These are phyloP conservation scores for Colistium nudipinnis DNA, from an alignment of 2,113 vertebrate species.

Conservation along the genomic window DNA sequence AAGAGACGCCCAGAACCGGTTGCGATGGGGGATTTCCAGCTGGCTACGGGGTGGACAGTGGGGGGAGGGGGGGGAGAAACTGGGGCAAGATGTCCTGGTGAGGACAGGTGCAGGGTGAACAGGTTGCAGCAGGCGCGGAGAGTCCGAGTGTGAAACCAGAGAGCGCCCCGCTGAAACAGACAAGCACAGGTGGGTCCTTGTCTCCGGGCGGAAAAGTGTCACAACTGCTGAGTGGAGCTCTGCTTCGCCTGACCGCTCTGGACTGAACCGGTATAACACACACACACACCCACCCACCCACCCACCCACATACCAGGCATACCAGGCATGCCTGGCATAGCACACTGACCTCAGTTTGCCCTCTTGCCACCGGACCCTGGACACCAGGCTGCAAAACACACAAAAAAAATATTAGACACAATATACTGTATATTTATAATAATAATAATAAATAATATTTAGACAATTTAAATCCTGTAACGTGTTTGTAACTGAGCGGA, in stretches of 20 bases:
- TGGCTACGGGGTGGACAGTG: constrained; percentile 27
- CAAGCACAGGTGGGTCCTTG: constrained; percentile 77
- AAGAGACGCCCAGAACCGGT: constrained; percentile 41
- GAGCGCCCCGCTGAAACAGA: constrained; percentile 56
- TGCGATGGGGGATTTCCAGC: constrained; percentile 60
- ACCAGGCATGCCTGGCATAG: constrained; percentile 51
- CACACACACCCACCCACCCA: constrained; percentile 19
- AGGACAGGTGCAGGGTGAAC: constrained; percentile 72
- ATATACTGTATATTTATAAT: neutral
- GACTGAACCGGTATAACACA: constrained; percentile 60
- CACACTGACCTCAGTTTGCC: constrained; percentile 54
- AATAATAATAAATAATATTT: too few relatives aligned
- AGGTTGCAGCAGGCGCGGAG: constrained; percentile 57
- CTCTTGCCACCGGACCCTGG: neutral
- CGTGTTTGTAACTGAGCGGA: too few relatives aligned
- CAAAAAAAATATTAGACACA: neutral
- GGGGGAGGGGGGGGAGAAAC: neutral
- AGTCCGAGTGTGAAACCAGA: constrained; percentile 40
- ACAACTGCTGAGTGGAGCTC: constrained; percentile 71
- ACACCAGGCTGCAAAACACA: neutral
- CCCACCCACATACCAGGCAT: constrained; percentile 35
- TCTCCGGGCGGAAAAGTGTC: constrained; percentile 72
- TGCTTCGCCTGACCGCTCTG: constrained; percentile 46
- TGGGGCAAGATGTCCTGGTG: constrained; percentile 49
- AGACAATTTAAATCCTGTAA: too few relatives aligned